Evolutionary conservation across 2,113 vertebrate genomes (phyloP), one percentile per base, ranked within the genome.

Genomic region (Odontesthes bonariensis): DNA sequence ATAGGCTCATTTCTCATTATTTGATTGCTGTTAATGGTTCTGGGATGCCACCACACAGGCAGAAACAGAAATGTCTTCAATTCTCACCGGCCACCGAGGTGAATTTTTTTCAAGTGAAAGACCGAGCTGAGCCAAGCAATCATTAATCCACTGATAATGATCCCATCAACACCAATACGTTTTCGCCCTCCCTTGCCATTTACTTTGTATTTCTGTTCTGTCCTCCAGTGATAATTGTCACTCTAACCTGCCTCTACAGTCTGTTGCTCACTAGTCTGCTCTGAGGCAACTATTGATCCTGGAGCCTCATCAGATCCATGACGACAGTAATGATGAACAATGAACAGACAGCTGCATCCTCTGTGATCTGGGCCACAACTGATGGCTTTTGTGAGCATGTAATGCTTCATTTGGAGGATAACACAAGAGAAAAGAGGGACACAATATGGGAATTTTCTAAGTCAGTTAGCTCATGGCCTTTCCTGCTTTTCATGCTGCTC

Each of bases 291-390:
- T 91, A 93, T 92, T 76, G 91, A 94, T 93, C 85, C 27, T 52
- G 70, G 65, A 51, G 82, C 84, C 81, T 91, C 83, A 82, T 90
- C 81, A 79, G 91, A 91, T 92, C 83, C 79, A 91, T 91, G 79
- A 89, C 84, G 87, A 92, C 89, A 93, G 90, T 84, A 70, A 82
- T 91, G 89, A 93, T 91, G 89, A 92, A 93, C 74, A 92, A 93
- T 77, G 84, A 91, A 83, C 82, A 77, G 85, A 76, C 87, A 84
- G 89, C 88, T 91, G 90, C 81, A 86, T 83, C 84, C 81, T 82
- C 87, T 87, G 87, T 73, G 79, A 83, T 84, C 77, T 54, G 58
- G 86, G 75, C 79, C 89, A 70, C 82, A 82, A 70, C 55, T 46
- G 79, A 85, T 78, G 79, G 80, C 81, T 77, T 83, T 83, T 84